Percentiles rank a stretch among this genome's conserved stretches.
Evolutionary conservation across 2,888 invertebrate species (phyloP).

Genomic region (Stenolophus ochropezus): DNA sequence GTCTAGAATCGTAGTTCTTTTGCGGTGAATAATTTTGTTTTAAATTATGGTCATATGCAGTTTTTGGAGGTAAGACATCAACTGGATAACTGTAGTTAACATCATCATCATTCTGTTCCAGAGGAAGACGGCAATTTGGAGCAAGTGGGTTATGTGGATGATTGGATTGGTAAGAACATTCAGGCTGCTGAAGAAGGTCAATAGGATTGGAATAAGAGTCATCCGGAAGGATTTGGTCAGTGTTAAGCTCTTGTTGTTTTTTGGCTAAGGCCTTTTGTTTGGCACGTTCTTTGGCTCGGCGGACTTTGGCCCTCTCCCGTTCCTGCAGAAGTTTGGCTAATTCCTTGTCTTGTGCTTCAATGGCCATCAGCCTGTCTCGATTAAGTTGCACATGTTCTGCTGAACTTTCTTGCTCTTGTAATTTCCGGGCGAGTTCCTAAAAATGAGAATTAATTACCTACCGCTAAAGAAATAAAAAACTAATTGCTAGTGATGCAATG

Average conservation of each 20-base stretch:
- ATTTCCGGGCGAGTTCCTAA: conserved; percentile 82
- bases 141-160: conserved; percentile 37
- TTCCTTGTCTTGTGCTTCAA: conserved; percentile 88
- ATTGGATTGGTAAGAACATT: conserved; percentile 67
- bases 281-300: conserved; percentile 82
- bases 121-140: conserved; percentile 63
- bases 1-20: conserved; percentile 62
- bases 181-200: conserved; percentile 73
- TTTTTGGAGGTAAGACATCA: conserved; percentile 68
- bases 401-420: conserved; percentile 85
- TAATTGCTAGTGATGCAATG: conserved; percentile 22
- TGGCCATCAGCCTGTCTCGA: conserved; percentile 81
- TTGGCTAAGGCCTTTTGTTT: conserved; percentile 77
- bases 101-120: conserved; percentile 68
- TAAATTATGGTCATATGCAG: conserved; percentile 62
- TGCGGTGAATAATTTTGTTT: conserved; percentile 65
- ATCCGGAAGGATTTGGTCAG: conserved; percentile 70
- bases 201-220: conserved; percentile 76
- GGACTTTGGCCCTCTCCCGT: conserved; percentile 82
- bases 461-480: conserved; percentile 4
- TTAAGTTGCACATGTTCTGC: conserved; percentile 76
- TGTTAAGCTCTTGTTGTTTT: conserved; percentile 70
- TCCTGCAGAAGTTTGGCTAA: conserved; percentile 85
- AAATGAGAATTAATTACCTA: conserved; percentile 35
- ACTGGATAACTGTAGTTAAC: conserved; percentile 72